A percentile compares a stretch with the other conserved stretches of the same genome.
Evolutionary conservation across 2,113 vertebrate genomes (phyloP).

Genomic region (Corythornis vintsioides): DNA sequence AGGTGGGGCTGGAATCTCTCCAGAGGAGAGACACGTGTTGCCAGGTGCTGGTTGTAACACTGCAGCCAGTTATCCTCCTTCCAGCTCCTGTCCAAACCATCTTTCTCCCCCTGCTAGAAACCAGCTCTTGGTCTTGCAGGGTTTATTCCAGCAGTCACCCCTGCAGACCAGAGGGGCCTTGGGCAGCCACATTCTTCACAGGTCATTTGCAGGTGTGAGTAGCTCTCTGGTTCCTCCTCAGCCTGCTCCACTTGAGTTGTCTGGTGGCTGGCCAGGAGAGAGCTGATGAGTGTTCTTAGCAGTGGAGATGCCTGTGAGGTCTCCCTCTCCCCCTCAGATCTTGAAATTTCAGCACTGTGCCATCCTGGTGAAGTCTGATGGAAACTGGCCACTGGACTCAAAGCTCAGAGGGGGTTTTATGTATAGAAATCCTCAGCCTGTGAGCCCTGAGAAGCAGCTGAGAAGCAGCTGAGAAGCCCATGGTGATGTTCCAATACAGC

Average conservation of each 20-base stretch:
- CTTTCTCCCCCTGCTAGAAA: background rate
- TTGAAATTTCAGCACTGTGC: background rate
- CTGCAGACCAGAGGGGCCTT: background rate
- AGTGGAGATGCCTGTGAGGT: background rate
- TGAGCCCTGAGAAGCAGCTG: background rate
- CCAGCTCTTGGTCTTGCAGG: background rate
- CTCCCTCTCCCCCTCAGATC: background rate
- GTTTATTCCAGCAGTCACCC: background rate
- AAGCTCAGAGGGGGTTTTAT: background rate
- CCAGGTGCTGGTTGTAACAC: background rate
- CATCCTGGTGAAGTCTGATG: background rate
- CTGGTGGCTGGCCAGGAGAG: background rate
- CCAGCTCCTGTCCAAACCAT: background rate
- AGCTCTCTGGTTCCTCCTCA: background rate
- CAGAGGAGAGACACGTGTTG: background rate
- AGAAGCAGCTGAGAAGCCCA: background rate
- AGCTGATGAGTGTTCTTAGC: background rate
- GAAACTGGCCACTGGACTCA: background rate
- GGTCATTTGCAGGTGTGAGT: background rate
- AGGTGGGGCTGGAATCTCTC: too few species aligned
- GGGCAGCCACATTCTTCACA: background rate
- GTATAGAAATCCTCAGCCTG: fast-evolving
- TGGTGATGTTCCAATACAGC: background rate
- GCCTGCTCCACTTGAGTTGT: background rate
- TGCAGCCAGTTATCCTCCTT: background rate